A percentile compares a stretch with the other conserved stretches of the same genome.
Conservation (phyloP, 2,888 invertebrate species). For the Halocaridina rubra region DNA sequence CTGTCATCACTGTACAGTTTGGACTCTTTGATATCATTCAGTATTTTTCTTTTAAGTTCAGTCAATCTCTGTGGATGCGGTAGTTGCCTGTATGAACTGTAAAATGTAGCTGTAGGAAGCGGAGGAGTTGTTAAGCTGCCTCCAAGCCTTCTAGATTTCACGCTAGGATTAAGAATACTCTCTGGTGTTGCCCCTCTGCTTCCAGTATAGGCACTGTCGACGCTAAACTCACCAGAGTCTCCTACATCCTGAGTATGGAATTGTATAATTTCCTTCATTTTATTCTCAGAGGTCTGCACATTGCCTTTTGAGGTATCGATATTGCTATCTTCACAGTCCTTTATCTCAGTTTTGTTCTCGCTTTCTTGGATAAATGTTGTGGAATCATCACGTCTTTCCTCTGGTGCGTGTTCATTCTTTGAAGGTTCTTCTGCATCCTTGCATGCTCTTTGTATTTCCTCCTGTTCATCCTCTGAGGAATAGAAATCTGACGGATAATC, state of each 20-base stretch:
- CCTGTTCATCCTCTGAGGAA: constrained; percentile 39
- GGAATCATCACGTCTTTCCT: neutral
- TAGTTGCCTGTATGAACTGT: neutral
- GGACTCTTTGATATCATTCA: constrained; percentile 28
- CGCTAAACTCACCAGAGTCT: constrained; percentile 55
- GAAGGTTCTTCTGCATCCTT: neutral
- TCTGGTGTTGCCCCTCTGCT: constrained; percentile 61
- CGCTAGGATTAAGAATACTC: constrained; percentile 22
- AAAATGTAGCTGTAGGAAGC: neutral
- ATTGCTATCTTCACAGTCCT: constrained; percentile 29
- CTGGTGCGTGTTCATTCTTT: neutral
- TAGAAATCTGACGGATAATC: constrained; percentile 31
- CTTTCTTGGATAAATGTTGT: too few relatives aligned
- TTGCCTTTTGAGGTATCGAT: constrained; percentile 1
- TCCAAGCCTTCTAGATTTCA: constrained; percentile 27
- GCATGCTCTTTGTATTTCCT: neutral
- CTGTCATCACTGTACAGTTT: constrained; percentile 47
- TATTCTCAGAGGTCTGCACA: neutral
- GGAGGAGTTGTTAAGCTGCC: constrained; percentile 17
- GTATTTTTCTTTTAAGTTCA: constrained; percentile 33
- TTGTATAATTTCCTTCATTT: neutral
- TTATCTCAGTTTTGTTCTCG: constrained; percentile 25
- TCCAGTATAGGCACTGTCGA: constrained; percentile 61
- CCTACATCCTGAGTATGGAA: constrained; percentile 26
- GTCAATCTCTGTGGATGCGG: constrained; percentile 13